Evolutionary conservation across 2,113 vertebrate species (phyloP).

Genomic region (Colinus virginianus): DNA sequence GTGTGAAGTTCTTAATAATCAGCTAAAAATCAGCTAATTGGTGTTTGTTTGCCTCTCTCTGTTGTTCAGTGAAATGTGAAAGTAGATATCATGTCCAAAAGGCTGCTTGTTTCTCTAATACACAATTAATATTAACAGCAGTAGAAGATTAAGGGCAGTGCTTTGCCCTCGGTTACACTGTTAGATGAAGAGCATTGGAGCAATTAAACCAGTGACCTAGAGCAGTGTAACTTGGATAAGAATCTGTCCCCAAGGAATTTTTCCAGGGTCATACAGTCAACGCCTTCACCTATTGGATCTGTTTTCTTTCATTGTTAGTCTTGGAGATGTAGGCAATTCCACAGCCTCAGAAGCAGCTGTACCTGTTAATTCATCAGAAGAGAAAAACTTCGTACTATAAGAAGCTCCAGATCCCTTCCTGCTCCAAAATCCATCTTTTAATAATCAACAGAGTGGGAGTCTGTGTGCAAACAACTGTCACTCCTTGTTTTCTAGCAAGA

Average conservation of each 20-base stretch:
- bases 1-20: neutral
- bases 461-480: neutral
- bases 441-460: neutral
- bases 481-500: neutral
- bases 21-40: neutral
- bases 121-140: slow-evolving; percentile 1
- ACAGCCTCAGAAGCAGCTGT: neutral
- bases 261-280: slow-evolving; percentile 6
- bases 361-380: neutral
- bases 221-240: neutral
- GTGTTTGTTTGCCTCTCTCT: neutral
- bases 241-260: slow-evolving; percentile 34
- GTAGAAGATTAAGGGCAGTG: neutral
- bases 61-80: neutral
- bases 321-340: neutral
- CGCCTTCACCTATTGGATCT: slow-evolving; percentile 17
- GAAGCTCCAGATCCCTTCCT: neutral
- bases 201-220: slow-evolving; percentile 42
- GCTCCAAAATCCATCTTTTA: neutral
- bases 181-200: slow-evolving; percentile 1
- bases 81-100: neutral
- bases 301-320: neutral
- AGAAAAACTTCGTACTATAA: neutral
- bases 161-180: slow-evolving; percentile 1
- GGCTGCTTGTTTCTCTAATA: neutral